phyloP scores from a whole-genome alignment of 2,888 invertebrate genomes.

The Torymus texanus region DNA sequence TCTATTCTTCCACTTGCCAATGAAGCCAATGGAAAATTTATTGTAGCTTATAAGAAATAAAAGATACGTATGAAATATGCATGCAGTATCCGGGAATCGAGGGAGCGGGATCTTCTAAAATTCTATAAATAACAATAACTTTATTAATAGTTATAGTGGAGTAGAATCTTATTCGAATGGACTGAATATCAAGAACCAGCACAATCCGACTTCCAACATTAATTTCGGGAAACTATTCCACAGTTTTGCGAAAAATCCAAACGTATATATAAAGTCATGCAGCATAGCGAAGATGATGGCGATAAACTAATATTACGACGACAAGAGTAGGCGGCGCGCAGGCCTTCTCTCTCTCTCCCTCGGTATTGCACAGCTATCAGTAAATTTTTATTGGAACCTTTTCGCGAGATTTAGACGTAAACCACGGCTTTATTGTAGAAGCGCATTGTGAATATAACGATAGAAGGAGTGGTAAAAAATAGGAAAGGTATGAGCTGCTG shows the following conservation, averaged over 20 bases:
- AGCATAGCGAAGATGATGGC: background rate
- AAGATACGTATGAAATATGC: too few relatives aligned
- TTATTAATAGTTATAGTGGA: background rate
- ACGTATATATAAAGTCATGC: conserved; percentile 27
- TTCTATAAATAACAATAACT: background rate
- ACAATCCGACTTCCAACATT: background rate
- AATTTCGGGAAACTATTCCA: conserved; percentile 22
- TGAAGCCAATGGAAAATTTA: too few relatives aligned
- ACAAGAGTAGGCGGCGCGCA: too few relatives aligned
- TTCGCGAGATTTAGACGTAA: conserved; percentile 50
- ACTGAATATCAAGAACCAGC: conserved; percentile 26
- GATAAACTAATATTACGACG: conserved; percentile 46
- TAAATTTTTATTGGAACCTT: conserved; percentile 30
- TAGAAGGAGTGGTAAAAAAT: background rate
- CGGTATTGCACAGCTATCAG: background rate
- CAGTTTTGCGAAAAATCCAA: conserved; percentile 37
- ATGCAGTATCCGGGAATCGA: too few relatives aligned
- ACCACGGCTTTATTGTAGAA: conserved; percentile 38
- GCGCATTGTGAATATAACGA: conserved; percentile 5
- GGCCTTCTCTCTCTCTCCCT: too few relatives aligned
- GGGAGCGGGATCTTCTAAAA: background rate
- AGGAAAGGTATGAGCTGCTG: background rate
- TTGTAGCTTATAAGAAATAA: too few relatives aligned
- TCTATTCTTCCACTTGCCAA: too few relatives aligned
- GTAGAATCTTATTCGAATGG: background rate